Conservation (phyloP, 2,113 vertebrate species). For the Zosterops borbonicus region DNA sequence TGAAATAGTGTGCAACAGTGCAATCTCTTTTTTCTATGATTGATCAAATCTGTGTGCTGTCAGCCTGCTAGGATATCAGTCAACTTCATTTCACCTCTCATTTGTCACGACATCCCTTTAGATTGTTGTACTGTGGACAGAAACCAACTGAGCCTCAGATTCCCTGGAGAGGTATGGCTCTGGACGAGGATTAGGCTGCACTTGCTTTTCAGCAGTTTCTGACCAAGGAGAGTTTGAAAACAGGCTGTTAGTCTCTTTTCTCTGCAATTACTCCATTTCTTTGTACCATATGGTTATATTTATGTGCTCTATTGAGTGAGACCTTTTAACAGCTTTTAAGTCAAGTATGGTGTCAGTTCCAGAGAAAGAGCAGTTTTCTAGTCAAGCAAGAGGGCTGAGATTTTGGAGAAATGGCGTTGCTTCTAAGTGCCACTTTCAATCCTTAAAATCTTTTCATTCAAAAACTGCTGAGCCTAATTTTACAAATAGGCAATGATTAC, state of each 20-base stretch:
- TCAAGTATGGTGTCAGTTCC: background rate
- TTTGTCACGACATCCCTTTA: background rate
- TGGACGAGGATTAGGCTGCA: background rate
- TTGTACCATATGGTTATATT: background rate
- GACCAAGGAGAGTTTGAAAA: background rate
- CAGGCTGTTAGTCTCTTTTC: background rate
- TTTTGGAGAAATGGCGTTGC: background rate
- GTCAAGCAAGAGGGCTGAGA: background rate
- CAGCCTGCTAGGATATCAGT: background rate
- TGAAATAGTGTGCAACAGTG: background rate
- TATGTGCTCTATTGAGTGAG: background rate
- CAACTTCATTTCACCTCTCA: background rate
- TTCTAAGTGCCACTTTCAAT: background rate
- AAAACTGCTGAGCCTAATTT: background rate
- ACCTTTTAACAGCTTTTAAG: conserved; percentile 10
- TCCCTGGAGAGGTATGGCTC: background rate
- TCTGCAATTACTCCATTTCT: background rate
- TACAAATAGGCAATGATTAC: background rate
- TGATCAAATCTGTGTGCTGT: background rate
- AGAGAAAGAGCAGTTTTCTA: background rate
- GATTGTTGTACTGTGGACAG: background rate
- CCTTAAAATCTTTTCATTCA: background rate
- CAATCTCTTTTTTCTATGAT: background rate
- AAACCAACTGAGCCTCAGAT: background rate
- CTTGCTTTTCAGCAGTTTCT: conserved; percentile 1